phyloP scores from a whole-genome alignment of 2,797 vertebrate species.

The Delichon dasypus region DNA sequence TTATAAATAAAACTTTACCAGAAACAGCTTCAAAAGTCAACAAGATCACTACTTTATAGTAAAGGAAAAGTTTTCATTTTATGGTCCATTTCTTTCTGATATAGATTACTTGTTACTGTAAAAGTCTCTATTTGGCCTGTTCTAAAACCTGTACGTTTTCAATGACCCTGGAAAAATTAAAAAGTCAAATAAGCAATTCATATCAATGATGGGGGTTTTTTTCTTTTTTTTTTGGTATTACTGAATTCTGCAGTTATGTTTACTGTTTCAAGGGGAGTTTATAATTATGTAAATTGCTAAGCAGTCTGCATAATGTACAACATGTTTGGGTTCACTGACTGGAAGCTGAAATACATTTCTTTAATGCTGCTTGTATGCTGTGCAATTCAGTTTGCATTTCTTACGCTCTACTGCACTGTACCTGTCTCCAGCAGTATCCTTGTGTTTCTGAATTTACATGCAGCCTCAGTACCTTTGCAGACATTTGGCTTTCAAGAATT shows the following conservation, averaged over 20 bases:
- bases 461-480: slow-evolving; percentile 29
- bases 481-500: slow-evolving; percentile 36
- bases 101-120: neutral
- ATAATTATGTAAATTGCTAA: slow-evolving; percentile 76
- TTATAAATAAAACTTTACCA: slow-evolving; percentile 8
- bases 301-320: slow-evolving; percentile 65
- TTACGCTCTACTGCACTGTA: neutral
- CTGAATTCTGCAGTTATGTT: slow-evolving; percentile 66
- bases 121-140: neutral
- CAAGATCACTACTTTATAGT: neutral
- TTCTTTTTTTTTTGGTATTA: slow-evolving; percentile 44
- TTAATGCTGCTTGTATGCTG: neutral
- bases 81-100: neutral
- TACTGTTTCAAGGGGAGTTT: slow-evolving; percentile 70
- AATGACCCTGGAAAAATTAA: slow-evolving; percentile 62
- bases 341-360: slow-evolving; percentile 51
- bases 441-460: slow-evolving; percentile 4
- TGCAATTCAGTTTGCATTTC: neutral
- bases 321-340: slow-evolving; percentile 66
- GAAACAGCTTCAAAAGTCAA: slow-evolving; percentile 18
- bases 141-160: neutral
- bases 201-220: slow-evolving; percentile 26
- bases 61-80: neutral
- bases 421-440: slow-evolving; percentile 8
- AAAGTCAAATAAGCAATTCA: slow-evolving; percentile 66